Percentiles rank a stretch among this genome's conserved stretches.
These are phyloP conservation scores for Abramis brama DNA, from an alignment of 2,113 vertebrate genomes.

Conservation along the genomic window DNA sequence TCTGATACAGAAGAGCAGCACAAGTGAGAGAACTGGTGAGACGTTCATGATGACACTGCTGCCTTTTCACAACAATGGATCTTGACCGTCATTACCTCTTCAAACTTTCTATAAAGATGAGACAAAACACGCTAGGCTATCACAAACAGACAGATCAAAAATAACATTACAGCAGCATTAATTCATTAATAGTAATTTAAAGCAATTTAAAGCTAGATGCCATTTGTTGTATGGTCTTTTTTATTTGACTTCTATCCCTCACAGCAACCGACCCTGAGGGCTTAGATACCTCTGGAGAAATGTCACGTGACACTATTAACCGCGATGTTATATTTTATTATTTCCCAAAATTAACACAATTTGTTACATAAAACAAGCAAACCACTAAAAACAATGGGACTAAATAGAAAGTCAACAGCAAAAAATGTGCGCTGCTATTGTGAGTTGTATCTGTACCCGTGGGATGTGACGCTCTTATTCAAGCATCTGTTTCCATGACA, in stretches of 20 bases:
- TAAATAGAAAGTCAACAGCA: background rate
- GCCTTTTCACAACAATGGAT: background rate
- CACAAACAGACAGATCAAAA: background rate
- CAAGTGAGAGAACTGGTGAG: conserved; percentile 19
- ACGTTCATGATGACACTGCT: conserved; percentile 47
- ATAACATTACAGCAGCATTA: background rate
- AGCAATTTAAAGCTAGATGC: background rate
- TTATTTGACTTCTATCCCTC: background rate
- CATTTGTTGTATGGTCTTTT: background rate
- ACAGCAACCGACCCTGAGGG: background rate
- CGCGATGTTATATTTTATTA: background rate
- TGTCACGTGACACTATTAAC: background rate
- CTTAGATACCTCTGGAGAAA: background rate
- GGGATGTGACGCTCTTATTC: background rate
- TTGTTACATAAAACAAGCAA: background rate
- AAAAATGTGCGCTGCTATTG: background rate
- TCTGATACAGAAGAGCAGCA: conserved; percentile 38
- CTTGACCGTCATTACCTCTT: conserved; percentile 30
- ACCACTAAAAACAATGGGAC: background rate
- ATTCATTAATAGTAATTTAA: background rate
- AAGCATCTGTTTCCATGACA: conserved; percentile 38
- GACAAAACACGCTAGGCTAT: background rate
- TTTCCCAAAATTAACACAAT: background rate
- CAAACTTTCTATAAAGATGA: background rate
- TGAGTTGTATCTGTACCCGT: conserved; percentile 18